Conservation (phyloP, 2,888 invertebrate genomes). For the Apantesis nais region DNA sequence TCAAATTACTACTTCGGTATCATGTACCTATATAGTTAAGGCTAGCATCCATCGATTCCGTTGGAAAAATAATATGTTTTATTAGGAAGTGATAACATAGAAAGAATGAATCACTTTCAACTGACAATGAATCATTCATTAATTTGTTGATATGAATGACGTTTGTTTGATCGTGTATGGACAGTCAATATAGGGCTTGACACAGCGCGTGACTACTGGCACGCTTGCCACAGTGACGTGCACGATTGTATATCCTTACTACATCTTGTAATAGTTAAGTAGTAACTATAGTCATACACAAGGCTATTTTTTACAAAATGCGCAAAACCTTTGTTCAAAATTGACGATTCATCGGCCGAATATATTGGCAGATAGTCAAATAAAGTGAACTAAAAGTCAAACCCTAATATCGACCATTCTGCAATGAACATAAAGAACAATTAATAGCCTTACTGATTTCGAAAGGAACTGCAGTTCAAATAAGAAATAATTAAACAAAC, state of each 20-base stretch:
- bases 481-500: background rate
- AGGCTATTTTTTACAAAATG: conserved; percentile 6
- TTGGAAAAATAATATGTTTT: background rate
- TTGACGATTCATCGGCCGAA: background rate
- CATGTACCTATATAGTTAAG: too few relatives aligned
- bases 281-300: conserved; percentile 22
- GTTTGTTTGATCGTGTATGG: conserved; percentile 1
- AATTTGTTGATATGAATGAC: conserved; percentile 4
- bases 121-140: conserved; percentile 12
- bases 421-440: background rate
- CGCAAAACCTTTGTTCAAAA: conserved; percentile 6
- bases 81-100: background rate
- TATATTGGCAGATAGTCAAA: too few relatives aligned
- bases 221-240: conserved; percentile 32
- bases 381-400: background rate
- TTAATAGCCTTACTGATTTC: background rate
- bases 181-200: conserved; percentile 5
- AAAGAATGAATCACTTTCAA: background rate
- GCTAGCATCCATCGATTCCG: too few relatives aligned
- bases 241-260: conserved; percentile 34
- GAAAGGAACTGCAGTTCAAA: background rate
- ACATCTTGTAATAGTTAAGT: conserved; percentile 6
- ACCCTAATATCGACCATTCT: background rate
- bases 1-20: too few relatives aligned
- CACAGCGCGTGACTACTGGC: conserved; percentile 43